A percentile compares a stretch with the other conserved stretches of the same genome.
phyloP scores from a whole-genome alignment of 2,797 vertebrate genomes.

The Myotis pilosus region DNA sequence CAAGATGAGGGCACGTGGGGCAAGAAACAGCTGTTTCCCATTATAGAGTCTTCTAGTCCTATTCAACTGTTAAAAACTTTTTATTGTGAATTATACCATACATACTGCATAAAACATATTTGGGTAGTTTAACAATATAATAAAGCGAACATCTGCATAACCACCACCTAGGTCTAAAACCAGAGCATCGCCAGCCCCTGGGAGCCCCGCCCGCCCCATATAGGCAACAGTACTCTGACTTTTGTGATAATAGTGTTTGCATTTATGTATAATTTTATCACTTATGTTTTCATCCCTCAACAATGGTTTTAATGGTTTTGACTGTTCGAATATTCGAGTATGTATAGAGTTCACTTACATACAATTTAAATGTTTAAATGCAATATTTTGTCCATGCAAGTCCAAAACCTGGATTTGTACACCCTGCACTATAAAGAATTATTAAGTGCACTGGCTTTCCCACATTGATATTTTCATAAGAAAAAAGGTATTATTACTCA shows the following conservation, averaged over 20 bases:
- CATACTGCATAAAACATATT: constrained; percentile 19
- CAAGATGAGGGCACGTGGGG: neutral
- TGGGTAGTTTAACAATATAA: constrained; percentile 49
- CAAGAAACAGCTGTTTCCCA: neutral
- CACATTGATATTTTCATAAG: constrained; percentile 45
- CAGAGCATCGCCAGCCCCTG: neutral
- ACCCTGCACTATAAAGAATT: neutral
- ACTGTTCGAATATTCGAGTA: neutral
- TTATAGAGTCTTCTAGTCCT: neutral
- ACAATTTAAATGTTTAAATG: neutral
- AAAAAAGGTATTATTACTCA: constrained; percentile 40
- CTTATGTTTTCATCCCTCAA: neutral
- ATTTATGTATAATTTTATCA: neutral
- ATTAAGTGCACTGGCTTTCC: neutral
- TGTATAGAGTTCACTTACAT: neutral
- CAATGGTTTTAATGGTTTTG: neutral
- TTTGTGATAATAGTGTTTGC: neutral
- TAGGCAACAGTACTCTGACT: rapidly evolving
- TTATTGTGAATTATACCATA: constrained; percentile 52
- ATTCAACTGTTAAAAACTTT: constrained; percentile 8
- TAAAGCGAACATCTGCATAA: neutral
- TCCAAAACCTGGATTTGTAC: neutral
- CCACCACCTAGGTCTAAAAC: neutral
- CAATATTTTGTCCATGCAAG: neutral
- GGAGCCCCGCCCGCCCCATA: rapidly evolving